Conservation (phyloP, 2,888 invertebrate species). For the Euplagia quadripunctaria region DNA sequence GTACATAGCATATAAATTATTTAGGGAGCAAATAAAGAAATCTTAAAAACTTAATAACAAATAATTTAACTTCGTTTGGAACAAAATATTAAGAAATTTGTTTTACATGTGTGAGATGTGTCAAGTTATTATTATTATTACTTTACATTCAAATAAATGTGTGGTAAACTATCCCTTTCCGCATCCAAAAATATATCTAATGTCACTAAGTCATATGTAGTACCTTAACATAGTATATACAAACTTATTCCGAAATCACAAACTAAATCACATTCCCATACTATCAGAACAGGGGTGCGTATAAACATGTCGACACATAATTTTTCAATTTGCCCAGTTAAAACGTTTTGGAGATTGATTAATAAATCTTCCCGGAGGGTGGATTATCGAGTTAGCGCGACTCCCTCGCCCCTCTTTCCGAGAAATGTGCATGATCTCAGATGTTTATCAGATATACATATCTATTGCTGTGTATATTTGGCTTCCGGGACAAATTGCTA, state of each 20-base stretch:
- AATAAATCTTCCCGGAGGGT: conserved; percentile 78
- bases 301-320: conserved; percentile 76
- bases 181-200: not conserved
- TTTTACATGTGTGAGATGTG: too few species aligned
- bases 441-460: conserved; percentile 47
- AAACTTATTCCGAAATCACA: conserved; percentile 8
- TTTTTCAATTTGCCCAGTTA: conserved; percentile 83
- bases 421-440: conserved; percentile 57
- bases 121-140: too few species aligned
- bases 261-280: conserved; percentile 53
- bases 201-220: not conserved
- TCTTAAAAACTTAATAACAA: too few species aligned
- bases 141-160: not conserved
- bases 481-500: conserved; percentile 45
- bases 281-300: conserved; percentile 49
- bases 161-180: not conserved
- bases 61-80: too few species aligned
- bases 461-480: conserved; percentile 33
- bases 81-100: too few species aligned
- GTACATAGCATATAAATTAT: too few species aligned
- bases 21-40: too few species aligned
- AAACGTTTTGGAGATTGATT: conserved; percentile 81
- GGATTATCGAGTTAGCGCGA: conserved; percentile 59
- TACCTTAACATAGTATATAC: not conserved
- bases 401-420: conserved; percentile 51